A percentile compares a stretch with the other conserved stretches of the same genome.
Evolutionary conservation across 2,888 invertebrate genomes (phyloP).

Genomic region (Apodemia hepburni): DNA sequence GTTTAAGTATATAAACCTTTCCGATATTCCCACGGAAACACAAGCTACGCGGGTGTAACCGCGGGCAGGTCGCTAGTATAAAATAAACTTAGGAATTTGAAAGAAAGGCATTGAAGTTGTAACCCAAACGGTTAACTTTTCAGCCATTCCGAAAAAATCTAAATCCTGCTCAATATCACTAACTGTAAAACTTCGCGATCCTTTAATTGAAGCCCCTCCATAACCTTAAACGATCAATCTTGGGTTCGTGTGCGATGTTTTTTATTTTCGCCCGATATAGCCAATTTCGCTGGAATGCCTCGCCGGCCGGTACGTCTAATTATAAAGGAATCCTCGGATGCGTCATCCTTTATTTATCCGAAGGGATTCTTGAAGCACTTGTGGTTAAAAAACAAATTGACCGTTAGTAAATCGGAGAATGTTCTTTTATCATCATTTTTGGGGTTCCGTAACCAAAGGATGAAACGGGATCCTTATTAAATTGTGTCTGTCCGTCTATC

Average conservation of each 20-base stretch:
- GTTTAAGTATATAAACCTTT: too few species aligned
- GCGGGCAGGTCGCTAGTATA: too few species aligned
- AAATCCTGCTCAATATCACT: slow-evolving; percentile 12
- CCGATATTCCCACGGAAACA: too few species aligned
- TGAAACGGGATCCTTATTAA: too few species aligned
- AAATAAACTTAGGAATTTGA: too few species aligned
- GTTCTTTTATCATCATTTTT: too few species aligned
- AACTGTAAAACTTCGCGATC: slow-evolving; percentile 34
- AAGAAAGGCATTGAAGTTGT: too few species aligned
- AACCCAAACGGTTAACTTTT: neutral
- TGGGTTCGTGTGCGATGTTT: slow-evolving; percentile 36
- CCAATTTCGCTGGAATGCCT: slow-evolving; percentile 43
- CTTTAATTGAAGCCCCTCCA: slow-evolving; percentile 40
- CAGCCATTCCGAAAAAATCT: neutral
- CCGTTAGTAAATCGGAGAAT: neutral
- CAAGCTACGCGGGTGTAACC: too few species aligned
- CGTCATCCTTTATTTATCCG: slow-evolving; percentile 48
- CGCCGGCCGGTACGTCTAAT: slow-evolving; percentile 43
- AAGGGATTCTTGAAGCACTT: slow-evolving; percentile 29
- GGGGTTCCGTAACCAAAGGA: too few species aligned
- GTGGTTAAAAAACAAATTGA: slow-evolving; percentile 8
- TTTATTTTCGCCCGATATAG: slow-evolving; percentile 40
- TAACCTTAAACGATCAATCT: slow-evolving; percentile 42
- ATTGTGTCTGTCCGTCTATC: too few species aligned
- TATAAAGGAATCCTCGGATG: slow-evolving; percentile 49